Conservation (phyloP, 2,113 vertebrate genomes). For the human (Homo sapiens) region GRCh38 chr9:121993501-121994000, state of each 20-base stretch:
- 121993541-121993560: neutral
- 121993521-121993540: neutral
- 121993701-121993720: neutral
- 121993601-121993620: rapidly evolving
- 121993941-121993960: neutral
- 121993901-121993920: neutral
- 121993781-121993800: neutral
- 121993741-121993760: neutral
- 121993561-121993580: conserved; percentile 26
- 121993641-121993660: neutral
- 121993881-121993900: neutral
- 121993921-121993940: neutral
- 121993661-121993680: neutral
- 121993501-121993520: neutral
- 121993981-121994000: neutral
- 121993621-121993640: neutral
- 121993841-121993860: conserved; percentile 24
- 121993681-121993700: neutral
- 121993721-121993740: conserved; percentile 16
- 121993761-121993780: conserved; percentile 13
- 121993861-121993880: neutral
- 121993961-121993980: neutral
- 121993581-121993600: neutral
- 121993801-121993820: conserved; percentile 30
- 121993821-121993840: neutral